Conservation (phyloP, 1,140 invertebrate genomes). For the Octopus bimaculoides region DNA sequence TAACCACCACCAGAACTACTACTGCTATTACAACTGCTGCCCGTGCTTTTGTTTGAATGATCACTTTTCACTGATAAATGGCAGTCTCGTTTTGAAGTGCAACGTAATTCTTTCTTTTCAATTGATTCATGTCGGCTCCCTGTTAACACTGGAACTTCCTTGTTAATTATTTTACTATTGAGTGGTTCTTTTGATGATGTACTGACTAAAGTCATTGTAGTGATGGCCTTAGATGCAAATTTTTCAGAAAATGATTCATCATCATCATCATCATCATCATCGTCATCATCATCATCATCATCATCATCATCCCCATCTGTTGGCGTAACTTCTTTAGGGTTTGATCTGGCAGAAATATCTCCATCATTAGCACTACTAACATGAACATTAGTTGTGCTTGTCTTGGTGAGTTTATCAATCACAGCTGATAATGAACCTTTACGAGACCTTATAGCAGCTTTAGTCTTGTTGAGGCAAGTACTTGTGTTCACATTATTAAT, state of each 20-base stretch:
- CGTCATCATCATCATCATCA: constrained; percentile 15
- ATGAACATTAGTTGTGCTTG: constrained; percentile 12
- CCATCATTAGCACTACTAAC: background rate
- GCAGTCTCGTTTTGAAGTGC: background rate
- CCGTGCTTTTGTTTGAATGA: background rate
- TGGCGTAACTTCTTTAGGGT: constrained; percentile 15
- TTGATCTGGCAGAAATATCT: background rate
- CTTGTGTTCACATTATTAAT: constrained; percentile 16
- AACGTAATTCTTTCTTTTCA: background rate
- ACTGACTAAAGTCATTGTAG: constrained; percentile 18
- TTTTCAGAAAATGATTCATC: background rate
- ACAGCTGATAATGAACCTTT: constrained; percentile 81
- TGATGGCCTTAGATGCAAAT: background rate
- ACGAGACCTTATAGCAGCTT: constrained; percentile 57
- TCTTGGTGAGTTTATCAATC: constrained; percentile 74
- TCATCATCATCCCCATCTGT: constrained; percentile 20
- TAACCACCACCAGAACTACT: background rate
- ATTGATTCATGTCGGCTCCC: background rate
- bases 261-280: background rate
- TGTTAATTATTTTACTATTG: constrained; percentile 2
- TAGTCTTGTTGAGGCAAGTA: constrained; percentile 6
- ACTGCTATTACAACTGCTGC: background rate
- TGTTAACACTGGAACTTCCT: background rate
- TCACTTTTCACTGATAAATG: background rate
- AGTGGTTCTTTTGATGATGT: constrained; percentile 13